Evolutionary conservation across 1,140 invertebrate genomes (phyloP), one percentile per base, ranked within the genome.

Genomic region (Leucophenga varia): DNA sequence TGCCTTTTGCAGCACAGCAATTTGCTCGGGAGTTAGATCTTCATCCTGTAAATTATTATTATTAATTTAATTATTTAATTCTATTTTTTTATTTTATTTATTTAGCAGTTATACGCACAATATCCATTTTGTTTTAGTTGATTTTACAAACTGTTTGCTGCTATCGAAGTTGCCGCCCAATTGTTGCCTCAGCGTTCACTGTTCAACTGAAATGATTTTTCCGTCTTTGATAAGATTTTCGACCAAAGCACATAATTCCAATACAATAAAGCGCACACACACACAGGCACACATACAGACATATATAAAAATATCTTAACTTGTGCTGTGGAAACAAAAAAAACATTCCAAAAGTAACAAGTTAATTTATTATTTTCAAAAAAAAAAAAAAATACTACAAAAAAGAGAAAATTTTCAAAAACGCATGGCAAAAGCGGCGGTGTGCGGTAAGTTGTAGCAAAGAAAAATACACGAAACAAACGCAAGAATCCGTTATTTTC

Each of bases 1-100:
- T 36, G 91, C 92, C 77, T 93, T 92, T 61, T 87, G 86, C 49
- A 94, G 81, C 57, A 93, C 90, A 55, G 79, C 73, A 52, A 79
- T 78, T 67, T 80, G 80, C 61, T 83, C 81, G 48, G 81, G 72
- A 31, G 82, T 82, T 50, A 84, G 75, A 64, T 84, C 82, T 41
- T 84, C 80, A 65, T 80, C 82, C 82, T 84, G 63, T 7, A 61
- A 50, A 38, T 20, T 22, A 21, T 3, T 20, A 31, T 31, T 8
- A 3, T 7, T 18, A 22, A 44, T 21, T 18, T 20, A 13, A 3
- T 9, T 16, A 5, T 17, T 2, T 9, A 2, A 12, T 38, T 38
- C 1, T 38, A 3, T 38, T 38, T 20, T 38, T 9, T 25, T 18
- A 38, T 19, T 19, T 9, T 12, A 9, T 28, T 14, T 17, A 18